Base-by-base conservation (phyloP, 1,140 invertebrate species). In the Zaprionus gabonicus region DNA sequence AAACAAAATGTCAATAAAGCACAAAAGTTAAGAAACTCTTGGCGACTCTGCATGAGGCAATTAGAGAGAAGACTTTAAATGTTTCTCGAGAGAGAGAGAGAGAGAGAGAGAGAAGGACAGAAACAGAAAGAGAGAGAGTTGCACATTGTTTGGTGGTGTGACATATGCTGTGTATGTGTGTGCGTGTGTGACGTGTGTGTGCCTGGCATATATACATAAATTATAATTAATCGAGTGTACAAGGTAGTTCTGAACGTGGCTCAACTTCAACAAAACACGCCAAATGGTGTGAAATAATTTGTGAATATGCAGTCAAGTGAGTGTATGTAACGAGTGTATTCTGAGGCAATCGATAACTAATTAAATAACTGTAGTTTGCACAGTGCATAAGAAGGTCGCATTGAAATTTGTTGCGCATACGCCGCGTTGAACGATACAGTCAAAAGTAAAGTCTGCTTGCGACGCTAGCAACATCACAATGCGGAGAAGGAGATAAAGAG, bases 221-320 rank as follows among this genome's bases (percentile, higher is more conserved):
- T 75, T 88, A 88, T 79, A 83, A 86, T 88, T 86, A 86, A 86
- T 83, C 80, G 73, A 86, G 72, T 83, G 71, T 44, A 78, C 80
- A 3, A 15, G 38, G 5, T 6, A 15, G 4, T 82, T 64, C 49
- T 10, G 9, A 66, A 57, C 46, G 34, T 41, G 28, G 27, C 36
- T 20, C 20, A 62, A 57, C 41, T 17, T 65, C 60, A 64, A 55
- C 76, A 66, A 80, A 86, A 87, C 71, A 79, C 64, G 71, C 57
- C 63, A 87, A 87, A 88, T 87, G 77, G 80, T 81, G 84, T 72
- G 84, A 81, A 78, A 80, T 83, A 88, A 83, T 87, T 83, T 78
- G 41, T 46, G 41, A 51, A 51, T 51, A 46, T 17, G 31, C 31
- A 46, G n/a, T 46, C 7, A 17, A 46, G 46, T 51, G 12, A 51